Evolutionary conservation across 2,888 invertebrate species (phyloP).

Genomic region (Plemyria rubiginata): DNA sequence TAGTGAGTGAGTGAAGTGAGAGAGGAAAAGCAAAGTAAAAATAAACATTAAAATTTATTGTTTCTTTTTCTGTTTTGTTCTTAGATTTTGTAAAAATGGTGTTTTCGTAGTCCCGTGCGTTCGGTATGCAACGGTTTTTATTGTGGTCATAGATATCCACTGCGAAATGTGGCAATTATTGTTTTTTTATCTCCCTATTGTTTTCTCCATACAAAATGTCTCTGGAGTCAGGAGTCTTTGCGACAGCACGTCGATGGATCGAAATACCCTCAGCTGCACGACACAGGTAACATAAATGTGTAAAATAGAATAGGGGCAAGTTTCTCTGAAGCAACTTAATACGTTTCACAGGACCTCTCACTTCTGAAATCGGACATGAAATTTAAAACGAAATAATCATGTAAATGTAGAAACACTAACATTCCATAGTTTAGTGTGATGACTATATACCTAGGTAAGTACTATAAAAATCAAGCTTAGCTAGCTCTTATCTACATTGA

Average conservation of each 20-base stretch:
- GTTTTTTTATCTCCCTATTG: conserved; percentile 55
- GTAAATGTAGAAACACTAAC: too few species aligned
- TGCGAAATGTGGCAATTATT: conserved; percentile 51
- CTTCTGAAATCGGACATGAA: too few species aligned
- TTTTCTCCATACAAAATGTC: conserved; percentile 58
- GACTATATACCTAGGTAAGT: too few species aligned
- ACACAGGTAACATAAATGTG: conserved; percentile 59
- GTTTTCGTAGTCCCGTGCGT: conserved; percentile 7
- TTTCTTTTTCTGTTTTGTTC: conserved; percentile 32
- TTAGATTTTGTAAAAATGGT: conserved; percentile 23
- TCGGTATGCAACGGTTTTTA: conserved; percentile 41
- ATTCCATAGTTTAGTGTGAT: too few species aligned
- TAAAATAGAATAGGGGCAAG: neutral
- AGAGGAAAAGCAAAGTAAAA: conserved; percentile 4
- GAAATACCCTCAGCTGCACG: conserved; percentile 64
- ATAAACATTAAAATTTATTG: conserved; percentile 25
- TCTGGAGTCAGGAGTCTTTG: conserved; percentile 59
- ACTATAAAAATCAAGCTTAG: too few species aligned
- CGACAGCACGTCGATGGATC: conserved; percentile 53
- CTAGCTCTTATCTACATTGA: too few species aligned
- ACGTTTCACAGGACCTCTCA: too few species aligned
- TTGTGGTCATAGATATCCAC: conserved; percentile 21
- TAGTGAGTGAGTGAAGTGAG: too few species aligned
- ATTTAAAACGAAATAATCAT: too few species aligned
- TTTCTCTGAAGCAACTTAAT: too few species aligned